Evolutionary conservation across 2,888 invertebrate genomes (phyloP).

Genomic region (Argyra leucocephala): DNA sequence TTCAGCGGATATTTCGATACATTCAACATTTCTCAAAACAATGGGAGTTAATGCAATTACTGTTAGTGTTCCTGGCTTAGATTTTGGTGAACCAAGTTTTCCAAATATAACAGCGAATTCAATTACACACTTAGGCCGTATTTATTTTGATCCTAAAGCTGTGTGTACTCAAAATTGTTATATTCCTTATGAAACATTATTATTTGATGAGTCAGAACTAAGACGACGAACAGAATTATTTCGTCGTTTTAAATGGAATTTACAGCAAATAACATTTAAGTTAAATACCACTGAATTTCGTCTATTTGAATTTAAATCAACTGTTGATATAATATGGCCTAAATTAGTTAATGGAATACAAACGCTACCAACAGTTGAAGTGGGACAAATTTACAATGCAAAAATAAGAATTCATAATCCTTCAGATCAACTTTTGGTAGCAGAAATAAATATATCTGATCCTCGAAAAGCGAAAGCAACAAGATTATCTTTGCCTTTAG

Average conservation of each 20-base stretch:
- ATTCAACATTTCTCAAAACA: conserved; percentile 68
- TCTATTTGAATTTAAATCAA: conserved; percentile 37
- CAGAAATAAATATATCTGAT: conserved; percentile 37
- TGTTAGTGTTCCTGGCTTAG: conserved; percentile 54
- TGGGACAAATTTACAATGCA: conserved; percentile 35
- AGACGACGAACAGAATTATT: conserved; percentile 38
- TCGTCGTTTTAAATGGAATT: conserved; percentile 36
- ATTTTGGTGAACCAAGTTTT: conserved; percentile 43
- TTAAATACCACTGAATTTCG: conserved; percentile 38
- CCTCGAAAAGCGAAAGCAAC: conserved; percentile 34
- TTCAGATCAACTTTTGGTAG: conserved; percentile 33
- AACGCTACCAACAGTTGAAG: conserved; percentile 36
- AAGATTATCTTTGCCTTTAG: conserved; percentile 36
- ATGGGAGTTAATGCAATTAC: conserved; percentile 57
- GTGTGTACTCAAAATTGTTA: conserved; percentile 50
- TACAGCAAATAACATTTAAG: conserved; percentile 37
- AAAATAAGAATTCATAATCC: conserved; percentile 39
- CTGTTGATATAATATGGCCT: conserved; percentile 41
- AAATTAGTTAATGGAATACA: conserved; percentile 36
- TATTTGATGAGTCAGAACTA: conserved; percentile 38
- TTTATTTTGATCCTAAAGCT: conserved; percentile 62
- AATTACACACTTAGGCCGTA: conserved; percentile 50
- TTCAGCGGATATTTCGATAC: conserved; percentile 64
- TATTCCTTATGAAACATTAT: conserved; percentile 28
- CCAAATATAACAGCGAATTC: conserved; percentile 46